phyloP scores from a whole-genome alignment of 2,797 vertebrate genomes.

The Urosaurus nigricauda region DNA sequence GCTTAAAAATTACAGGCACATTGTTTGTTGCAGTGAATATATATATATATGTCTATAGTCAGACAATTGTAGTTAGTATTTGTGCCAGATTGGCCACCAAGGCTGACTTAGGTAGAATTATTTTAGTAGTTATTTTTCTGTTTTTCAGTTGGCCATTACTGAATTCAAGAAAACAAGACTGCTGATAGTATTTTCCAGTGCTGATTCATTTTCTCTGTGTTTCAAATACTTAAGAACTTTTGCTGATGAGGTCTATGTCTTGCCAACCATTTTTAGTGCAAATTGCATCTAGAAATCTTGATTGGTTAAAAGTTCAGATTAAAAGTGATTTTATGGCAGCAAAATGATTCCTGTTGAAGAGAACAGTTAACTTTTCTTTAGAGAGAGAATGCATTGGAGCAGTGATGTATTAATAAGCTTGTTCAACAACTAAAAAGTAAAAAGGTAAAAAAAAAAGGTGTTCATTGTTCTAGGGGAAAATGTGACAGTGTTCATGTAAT shows the following conservation, averaged over 20 bases:
- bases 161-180: conserved; percentile 67
- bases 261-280: conserved; percentile 79
- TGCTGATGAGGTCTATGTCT: conserved; percentile 70
- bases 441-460: conserved; percentile 66
- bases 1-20: conserved; percentile 86
- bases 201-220: conserved; percentile 57
- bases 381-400: conserved; percentile 74
- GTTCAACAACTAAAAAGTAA: conserved; percentile 75
- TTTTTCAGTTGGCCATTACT: conserved; percentile 70
- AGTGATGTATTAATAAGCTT: conserved; percentile 71
- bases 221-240: conserved; percentile 43
- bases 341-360: conserved; percentile 76
- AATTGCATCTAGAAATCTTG: conserved; percentile 78
- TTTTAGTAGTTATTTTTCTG: conserved; percentile 62
- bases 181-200: conserved; percentile 76
- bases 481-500: conserved; percentile 75
- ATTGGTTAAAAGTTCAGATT: conserved; percentile 71
- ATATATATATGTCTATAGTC: conserved; percentile 53
- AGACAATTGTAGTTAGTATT: conserved; percentile 71
- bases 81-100: conserved; percentile 72
- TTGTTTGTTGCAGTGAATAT: conserved; percentile 75
- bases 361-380: conserved; percentile 66
- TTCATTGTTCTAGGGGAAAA: conserved; percentile 73
- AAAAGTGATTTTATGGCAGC: conserved; percentile 74
- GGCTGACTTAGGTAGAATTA: conserved; percentile 75